phyloP scores from a whole-genome alignment of 2,113 vertebrate genomes.

The Collichthys lucidus region DNA sequence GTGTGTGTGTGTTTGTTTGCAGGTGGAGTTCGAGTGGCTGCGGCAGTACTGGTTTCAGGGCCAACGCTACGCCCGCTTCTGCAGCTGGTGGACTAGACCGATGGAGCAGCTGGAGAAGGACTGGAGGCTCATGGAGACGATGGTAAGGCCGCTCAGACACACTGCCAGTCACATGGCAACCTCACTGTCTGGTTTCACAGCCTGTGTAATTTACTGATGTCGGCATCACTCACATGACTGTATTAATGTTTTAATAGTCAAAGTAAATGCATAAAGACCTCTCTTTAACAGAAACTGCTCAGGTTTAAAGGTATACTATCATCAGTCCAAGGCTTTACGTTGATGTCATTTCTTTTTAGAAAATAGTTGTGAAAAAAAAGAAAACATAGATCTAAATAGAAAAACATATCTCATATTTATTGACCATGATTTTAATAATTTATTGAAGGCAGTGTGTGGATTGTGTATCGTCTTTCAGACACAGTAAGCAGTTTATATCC shows the following conservation, averaged over 20 bases:
- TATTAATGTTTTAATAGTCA: background rate
- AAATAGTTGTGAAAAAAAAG: background rate
- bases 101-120: conserved; percentile 91
- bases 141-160: conserved; percentile 85
- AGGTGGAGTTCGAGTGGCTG: conserved; percentile 98
- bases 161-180: background rate
- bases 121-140: conserved; percentile 94
- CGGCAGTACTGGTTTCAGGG: conserved; percentile 99
- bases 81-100: conserved; percentile 93
- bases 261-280: background rate
- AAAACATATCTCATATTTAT: background rate
- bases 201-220: background rate
- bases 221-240: background rate
- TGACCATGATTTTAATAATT: background rate
- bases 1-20: conserved; percentile 27
- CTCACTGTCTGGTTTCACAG: background rate
- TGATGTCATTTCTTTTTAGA: background rate
- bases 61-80: conserved; percentile 90
- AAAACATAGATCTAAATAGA: background rate
- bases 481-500: too few species aligned
- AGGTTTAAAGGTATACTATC: background rate
- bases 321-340: background rate
- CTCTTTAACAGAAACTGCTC: background rate
- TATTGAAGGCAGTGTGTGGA: background rate
- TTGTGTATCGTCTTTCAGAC: too few species aligned